phyloP scores from a whole-genome alignment of 2,113 vertebrate genomes.

The Rhombomys opimus region DNA sequence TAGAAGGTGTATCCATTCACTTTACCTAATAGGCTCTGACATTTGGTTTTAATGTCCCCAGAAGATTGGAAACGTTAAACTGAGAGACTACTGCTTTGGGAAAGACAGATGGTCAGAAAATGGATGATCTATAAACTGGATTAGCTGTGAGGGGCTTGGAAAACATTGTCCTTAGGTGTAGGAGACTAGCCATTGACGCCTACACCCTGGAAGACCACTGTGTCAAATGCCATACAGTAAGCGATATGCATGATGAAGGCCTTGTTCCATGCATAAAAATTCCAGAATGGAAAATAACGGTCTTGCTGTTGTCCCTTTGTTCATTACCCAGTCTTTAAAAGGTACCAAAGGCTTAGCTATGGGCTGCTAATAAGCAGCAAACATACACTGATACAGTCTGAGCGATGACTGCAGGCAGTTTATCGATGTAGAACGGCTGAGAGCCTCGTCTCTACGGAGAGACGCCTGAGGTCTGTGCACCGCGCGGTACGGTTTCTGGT shows the following conservation, averaged over 20 bases:
- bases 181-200: neutral
- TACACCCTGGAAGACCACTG: neutral
- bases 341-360: neutral
- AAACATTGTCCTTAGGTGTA: neutral
- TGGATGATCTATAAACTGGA: neutral
- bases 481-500: rapidly evolving
- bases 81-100: neutral
- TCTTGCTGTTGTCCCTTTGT: neutral
- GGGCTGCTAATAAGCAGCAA: neutral
- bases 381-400: neutral
- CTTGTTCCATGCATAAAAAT: neutral
- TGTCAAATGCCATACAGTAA: neutral
- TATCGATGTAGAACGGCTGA: neutral
- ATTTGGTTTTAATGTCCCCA: neutral
- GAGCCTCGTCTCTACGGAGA: neutral
- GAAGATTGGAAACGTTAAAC: neutral
- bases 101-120: neutral
- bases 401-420: neutral
- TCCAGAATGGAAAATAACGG: neutral
- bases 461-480: neutral
- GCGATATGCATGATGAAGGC: neutral
- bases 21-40: neutral
- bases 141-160: neutral
- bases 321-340: neutral
- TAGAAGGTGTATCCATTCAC: neutral